Evolutionary conservation across 2,113 vertebrate species (phyloP).

Genomic region (Channa maculata): DNA sequence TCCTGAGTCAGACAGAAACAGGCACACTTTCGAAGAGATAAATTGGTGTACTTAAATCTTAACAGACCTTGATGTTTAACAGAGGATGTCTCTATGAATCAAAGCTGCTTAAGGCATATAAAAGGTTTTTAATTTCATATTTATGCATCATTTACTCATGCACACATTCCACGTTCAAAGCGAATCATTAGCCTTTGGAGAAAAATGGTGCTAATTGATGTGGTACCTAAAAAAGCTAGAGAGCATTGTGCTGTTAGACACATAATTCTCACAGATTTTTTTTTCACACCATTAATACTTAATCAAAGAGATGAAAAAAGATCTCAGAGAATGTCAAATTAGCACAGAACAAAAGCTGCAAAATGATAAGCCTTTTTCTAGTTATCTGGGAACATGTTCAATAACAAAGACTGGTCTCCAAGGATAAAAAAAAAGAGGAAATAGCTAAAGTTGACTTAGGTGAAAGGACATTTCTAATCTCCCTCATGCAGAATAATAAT

Average conservation of each 20-base stretch:
- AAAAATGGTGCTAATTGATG: constrained; percentile 44
- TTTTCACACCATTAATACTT: constrained; percentile 48
- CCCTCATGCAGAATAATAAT: constrained; percentile 61
- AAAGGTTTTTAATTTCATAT: constrained; percentile 45
- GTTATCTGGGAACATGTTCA: constrained; percentile 19
- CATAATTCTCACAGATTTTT: constrained; percentile 31
- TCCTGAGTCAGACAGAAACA: constrained; percentile 4
- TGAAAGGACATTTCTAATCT: constrained; percentile 48
- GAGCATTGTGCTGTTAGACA: constrained; percentile 21
- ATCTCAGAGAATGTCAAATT: constrained; percentile 46
- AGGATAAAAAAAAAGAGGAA: constrained; percentile 13
- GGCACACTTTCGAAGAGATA: constrained; percentile 18
- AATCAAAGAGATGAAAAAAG: constrained; percentile 39
- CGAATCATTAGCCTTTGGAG: constrained; percentile 46
- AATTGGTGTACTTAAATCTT: constrained; percentile 7
- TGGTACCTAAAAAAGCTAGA: constrained; percentile 45
- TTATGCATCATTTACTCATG: constrained; percentile 28
- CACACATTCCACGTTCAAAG: constrained; percentile 43
- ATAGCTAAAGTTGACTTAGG: constrained; percentile 31
- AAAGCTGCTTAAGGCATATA: constrained; percentile 22
- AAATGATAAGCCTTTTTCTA: constrained; percentile 30
- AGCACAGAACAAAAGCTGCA: constrained; percentile 32
- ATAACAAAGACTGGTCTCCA: constrained; percentile 16
- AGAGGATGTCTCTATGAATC: constrained; percentile 4
- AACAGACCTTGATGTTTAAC: constrained; percentile 21